phyloP scores from a whole-genome alignment of 1,140 invertebrate species.

The Ridgeia piscesae region DNA sequence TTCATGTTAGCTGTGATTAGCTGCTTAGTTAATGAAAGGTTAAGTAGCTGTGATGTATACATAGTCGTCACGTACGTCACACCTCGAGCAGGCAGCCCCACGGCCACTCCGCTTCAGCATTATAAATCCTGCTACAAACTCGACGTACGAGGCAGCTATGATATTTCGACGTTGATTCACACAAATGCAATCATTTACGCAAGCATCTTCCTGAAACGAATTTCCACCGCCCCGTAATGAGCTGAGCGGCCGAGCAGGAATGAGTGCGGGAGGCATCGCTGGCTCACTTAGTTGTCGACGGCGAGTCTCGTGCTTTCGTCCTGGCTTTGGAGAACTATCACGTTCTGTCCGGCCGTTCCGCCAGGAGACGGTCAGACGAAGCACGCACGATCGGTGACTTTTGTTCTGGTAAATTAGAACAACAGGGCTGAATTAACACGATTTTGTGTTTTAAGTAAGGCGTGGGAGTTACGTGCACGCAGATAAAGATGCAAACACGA shows the following conservation, averaged over 20 bases:
- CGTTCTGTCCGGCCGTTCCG: too few relatives aligned
- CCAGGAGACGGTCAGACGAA: background rate
- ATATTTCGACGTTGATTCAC: background rate
- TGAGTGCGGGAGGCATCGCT: background rate
- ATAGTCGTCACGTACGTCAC: too few relatives aligned
- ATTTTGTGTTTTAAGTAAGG: too few relatives aligned
- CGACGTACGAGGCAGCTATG: background rate
- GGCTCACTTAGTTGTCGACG: too few relatives aligned
- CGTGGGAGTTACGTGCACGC: too few relatives aligned
- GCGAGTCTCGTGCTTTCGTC: background rate
- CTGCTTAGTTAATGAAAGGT: too few relatives aligned
- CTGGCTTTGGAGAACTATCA: background rate
- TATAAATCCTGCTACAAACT: background rate
- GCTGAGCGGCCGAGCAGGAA: background rate
- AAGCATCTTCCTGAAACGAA: background rate
- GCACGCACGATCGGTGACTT: background rate
- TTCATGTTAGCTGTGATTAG: too few relatives aligned
- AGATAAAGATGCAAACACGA: background rate
- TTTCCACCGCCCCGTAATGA: background rate
- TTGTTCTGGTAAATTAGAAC: background rate
- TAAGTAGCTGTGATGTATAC: too few relatives aligned
- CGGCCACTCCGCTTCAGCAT: background rate
- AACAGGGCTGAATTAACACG: background rate
- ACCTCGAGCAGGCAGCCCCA: too few relatives aligned
- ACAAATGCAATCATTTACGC: background rate